A percentile compares a stretch with the other conserved stretches of the same genome.
Evolutionary conservation across 2,113 vertebrate genomes (phyloP).

Genomic region (Brachypodius melanocephalos): DNA sequence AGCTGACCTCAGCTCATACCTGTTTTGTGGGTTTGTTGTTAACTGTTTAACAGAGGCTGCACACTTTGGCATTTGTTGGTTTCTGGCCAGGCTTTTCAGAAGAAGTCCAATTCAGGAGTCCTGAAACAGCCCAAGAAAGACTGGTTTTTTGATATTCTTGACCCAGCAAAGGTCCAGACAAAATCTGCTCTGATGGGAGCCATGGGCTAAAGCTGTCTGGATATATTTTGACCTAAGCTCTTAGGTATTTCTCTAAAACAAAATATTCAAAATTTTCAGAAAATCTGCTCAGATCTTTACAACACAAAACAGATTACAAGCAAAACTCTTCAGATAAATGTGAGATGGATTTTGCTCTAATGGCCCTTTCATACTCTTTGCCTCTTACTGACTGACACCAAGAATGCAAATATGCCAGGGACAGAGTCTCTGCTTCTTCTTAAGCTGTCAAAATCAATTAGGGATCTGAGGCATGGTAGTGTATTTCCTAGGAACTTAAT

Average conservation of each 20-base stretch:
- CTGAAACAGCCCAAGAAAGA: neutral
- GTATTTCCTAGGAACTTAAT: conserved; percentile 63
- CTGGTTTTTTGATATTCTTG: neutral
- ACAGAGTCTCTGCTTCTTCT: conserved; percentile 24
- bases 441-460: conserved; percentile 63
- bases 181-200: neutral
- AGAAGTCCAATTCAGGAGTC: neutral
- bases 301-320: conserved; percentile 2
- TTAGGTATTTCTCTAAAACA: neutral
- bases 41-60: neutral
- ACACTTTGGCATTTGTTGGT: neutral
- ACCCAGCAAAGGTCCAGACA: neutral
- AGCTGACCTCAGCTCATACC: neutral
- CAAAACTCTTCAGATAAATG: conserved; percentile 24
- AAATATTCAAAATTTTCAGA: neutral
- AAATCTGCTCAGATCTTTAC: conserved; percentile 11
- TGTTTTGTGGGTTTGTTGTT: neutral
- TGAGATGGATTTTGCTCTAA: conserved; percentile 9
- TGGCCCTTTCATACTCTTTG: conserved; percentile 12
- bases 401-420: conserved; percentile 4
- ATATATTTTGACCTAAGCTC: neutral
- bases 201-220: neutral
- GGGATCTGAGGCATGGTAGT: conserved; percentile 36
- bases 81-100: neutral
- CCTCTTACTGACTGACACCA: conserved; percentile 25